These are phyloP conservation scores for Athalia circularis DNA, from an alignment of 2,888 invertebrate species.

Conservation along the genomic window DNA sequence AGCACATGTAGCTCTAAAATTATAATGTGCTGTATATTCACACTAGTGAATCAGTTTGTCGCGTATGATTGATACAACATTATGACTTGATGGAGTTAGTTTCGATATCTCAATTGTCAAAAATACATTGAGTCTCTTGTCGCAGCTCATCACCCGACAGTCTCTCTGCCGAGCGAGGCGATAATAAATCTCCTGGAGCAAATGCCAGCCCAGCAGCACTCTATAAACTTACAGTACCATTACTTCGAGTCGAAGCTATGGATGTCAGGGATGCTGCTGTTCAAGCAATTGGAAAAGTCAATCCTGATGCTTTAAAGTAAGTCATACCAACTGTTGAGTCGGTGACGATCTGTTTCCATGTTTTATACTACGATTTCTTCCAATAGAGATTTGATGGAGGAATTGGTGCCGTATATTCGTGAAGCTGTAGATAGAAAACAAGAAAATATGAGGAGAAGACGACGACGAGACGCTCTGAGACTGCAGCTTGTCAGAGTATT, in stretches of 20 bases:
- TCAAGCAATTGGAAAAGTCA: conserved; percentile 95
- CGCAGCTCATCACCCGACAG: conserved; percentile 93
- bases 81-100: conserved; percentile 19
- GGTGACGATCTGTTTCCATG: neutral
- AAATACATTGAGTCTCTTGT: conserved; percentile 52
- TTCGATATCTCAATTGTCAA: neutral
- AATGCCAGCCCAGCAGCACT: conserved; percentile 89
- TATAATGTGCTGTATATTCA: conserved; percentile 9
- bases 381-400: conserved; percentile 95
- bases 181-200: conserved; percentile 83
- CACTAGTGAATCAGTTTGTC: conserved; percentile 13
- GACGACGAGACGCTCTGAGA: conserved; percentile 93
- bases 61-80: conserved; percentile 18
- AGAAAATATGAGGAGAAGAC: conserved; percentile 94
- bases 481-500: conserved; percentile 94
- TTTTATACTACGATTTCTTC: neutral
- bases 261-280: conserved; percentile 97
- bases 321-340: conserved; percentile 58
- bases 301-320: conserved; percentile 95
- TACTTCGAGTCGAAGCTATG: conserved; percentile 93
- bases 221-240: conserved; percentile 94
- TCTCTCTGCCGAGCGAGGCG: conserved; percentile 86
- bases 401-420: conserved; percentile 91
- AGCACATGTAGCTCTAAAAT: conserved; percentile 12
- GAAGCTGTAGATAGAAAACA: conserved; percentile 98